Percentiles rank a stretch among this genome's conserved stretches.
These are phyloP conservation scores for Oreochromis mossambicus DNA, from an alignment of 2,797 vertebrate genomes.

Conservation along the genomic window DNA sequence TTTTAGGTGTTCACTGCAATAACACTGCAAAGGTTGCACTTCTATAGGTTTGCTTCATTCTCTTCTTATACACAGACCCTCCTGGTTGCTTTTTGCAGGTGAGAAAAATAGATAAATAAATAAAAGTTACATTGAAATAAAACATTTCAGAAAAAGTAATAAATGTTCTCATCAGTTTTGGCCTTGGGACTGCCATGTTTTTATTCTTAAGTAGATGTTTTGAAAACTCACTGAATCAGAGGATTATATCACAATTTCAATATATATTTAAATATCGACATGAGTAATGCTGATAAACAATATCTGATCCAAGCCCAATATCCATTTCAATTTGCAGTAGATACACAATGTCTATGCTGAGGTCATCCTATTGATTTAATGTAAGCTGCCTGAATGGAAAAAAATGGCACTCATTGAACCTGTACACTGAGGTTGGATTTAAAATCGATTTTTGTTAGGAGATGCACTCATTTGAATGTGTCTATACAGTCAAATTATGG, in stretches of 20 bases:
- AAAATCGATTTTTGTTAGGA: slow-evolving; percentile 45
- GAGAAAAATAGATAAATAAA: background rate
- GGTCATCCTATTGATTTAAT: slow-evolving; percentile 62
- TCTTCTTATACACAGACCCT: background rate
- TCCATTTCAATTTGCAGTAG: slow-evolving; percentile 55
- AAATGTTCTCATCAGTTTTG: background rate
- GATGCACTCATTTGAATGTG: slow-evolving; percentile 5
- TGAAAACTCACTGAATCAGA: background rate
- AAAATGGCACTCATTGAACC: slow-evolving; percentile 38
- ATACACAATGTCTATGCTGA: slow-evolving; percentile 37
- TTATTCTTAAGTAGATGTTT: background rate
- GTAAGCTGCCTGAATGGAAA: slow-evolving; percentile 29
- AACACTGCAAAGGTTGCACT: background rate
- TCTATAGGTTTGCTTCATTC: background rate
- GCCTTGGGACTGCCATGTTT: background rate
- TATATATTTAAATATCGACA: slow-evolving; percentile 21
- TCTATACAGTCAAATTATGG: background rate
- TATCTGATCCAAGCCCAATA: slow-evolving; percentile 51
- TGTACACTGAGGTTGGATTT: slow-evolving; percentile 11
- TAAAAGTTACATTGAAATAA: background rate
- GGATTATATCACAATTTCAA: background rate
- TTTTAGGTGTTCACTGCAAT: background rate
- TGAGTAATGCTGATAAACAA: slow-evolving; percentile 49
- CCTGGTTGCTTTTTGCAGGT: background rate
- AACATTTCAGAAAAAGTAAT: background rate